Evolutionary conservation across 2,888 invertebrate genomes (phyloP).

Genomic region (Rhamnusium bicolor): DNA sequence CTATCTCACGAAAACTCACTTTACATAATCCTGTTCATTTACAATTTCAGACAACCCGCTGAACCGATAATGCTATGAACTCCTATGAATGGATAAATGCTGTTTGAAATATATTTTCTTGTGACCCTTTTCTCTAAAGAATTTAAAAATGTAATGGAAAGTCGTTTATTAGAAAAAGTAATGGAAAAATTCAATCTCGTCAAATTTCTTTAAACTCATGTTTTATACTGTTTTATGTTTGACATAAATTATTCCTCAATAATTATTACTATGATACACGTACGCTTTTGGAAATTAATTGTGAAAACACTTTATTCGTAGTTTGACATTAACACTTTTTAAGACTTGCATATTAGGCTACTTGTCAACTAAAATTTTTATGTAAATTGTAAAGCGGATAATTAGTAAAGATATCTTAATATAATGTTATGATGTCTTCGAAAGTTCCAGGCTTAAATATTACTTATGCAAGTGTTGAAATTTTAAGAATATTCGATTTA

Average conservation of each 20-base stretch:
- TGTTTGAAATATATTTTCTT: not conserved
- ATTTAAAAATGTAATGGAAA: not conserved
- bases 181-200: not conserved
- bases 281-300: not conserved
- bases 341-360: no score
- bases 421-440: no score
- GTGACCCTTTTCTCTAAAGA: not conserved
- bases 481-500: no score
- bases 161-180: not conserved
- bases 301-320: no score
- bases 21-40: not conserved
- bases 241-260: not conserved
- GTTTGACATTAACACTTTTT: no score
- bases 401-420: no score
- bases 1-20: no score
- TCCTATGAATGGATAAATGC: not conserved
- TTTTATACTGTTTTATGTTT: not conserved
- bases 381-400: no score
- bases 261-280: not conserved
- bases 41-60: not conserved
- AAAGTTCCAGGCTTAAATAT: no score
- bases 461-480: no score
- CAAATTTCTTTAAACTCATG: not conserved
- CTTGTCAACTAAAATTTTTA: not conserved
- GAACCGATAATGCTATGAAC: not conserved